Evolutionary conservation across 2,797 vertebrate species (phyloP).

Genomic region (Coendou prehensilis): DNA sequence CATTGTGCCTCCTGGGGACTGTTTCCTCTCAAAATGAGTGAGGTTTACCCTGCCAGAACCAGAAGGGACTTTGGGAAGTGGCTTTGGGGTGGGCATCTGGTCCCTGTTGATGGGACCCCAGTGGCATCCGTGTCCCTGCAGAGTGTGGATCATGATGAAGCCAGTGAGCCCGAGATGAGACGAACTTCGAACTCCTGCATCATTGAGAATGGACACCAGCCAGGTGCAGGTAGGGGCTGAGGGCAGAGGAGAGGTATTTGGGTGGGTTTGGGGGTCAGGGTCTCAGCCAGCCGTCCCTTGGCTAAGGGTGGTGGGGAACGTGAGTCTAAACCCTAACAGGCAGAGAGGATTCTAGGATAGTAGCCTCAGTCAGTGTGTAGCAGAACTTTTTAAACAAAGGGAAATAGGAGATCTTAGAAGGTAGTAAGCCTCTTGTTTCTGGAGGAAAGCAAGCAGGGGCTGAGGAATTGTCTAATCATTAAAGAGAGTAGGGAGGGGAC

Average conservation of each 20-base stretch:
- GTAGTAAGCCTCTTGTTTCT: not conserved
- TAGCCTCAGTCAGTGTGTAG: not conserved
- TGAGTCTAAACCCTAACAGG: not conserved
- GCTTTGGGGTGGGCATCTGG: not conserved
- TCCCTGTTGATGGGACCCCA: rapidly evolving
- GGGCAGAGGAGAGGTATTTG: not conserved
- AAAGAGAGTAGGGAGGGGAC: not conserved
- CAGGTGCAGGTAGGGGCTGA: conserved; percentile 87
- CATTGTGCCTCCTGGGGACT: no score
- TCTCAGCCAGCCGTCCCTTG: not conserved
- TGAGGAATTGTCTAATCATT: not conserved
- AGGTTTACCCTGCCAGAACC: not conserved
- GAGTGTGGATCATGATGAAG: conserved; percentile 89
- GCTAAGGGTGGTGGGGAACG: not conserved
- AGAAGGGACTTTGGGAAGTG: not conserved
- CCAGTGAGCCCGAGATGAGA: conserved; percentile 81
- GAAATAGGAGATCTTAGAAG: not conserved
- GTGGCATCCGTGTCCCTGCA: conserved; percentile 79
- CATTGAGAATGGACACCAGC: conserved; percentile 90
- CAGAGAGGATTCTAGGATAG: not conserved
- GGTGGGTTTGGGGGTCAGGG: not conserved
- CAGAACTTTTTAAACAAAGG: not conserved
- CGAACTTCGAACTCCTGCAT: conserved; percentile 82
- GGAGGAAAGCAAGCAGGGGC: not conserved
- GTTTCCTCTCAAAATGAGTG: not conserved